phyloP scores from a whole-genome alignment of 1,140 invertebrate genomes.

The Diabrotica undecimpunctata region DNA sequence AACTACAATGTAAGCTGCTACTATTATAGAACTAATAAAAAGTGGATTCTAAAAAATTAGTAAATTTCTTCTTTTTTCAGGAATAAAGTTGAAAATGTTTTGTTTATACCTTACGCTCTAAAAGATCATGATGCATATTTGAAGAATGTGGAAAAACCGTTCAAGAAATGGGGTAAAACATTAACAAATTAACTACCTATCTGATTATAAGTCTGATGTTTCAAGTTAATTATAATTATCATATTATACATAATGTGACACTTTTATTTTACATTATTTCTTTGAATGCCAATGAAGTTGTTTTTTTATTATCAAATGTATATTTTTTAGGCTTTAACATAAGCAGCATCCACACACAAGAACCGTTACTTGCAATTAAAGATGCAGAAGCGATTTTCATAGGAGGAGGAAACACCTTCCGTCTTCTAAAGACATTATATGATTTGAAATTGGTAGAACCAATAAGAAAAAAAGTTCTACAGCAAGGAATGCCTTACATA shows the following conservation, averaged over 20 bases:
- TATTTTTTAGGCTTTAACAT: slow-evolving; percentile 52
- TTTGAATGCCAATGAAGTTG: not conserved
- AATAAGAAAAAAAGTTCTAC: slow-evolving; percentile 60
- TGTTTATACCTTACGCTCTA: slow-evolving; percentile 77
- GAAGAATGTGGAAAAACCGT: slow-evolving; percentile 56
- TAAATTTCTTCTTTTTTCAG: too few relatives aligned
- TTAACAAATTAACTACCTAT: not conserved
- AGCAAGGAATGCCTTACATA: slow-evolving; percentile 69
- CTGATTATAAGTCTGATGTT: too few relatives aligned
- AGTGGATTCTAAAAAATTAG: too few relatives aligned
- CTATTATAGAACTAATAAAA: too few relatives aligned
- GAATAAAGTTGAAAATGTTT: slow-evolving; percentile 59
- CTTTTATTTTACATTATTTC: not conserved
- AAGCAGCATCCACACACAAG: slow-evolving; percentile 60
- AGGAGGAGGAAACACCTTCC: slow-evolving; percentile 80
- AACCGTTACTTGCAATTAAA: slow-evolving; percentile 57
- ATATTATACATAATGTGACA: not conserved
- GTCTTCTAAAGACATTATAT: slow-evolving; percentile 68
- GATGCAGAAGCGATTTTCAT: slow-evolving; percentile 69
- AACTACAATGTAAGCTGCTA: too few relatives aligned
- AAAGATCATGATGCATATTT: slow-evolving; percentile 66
- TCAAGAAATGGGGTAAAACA: slow-evolving; percentile 59
- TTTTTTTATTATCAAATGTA: slow-evolving; percentile 24
- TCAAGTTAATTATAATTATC: too few relatives aligned
- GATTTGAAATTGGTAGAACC: slow-evolving; percentile 62